Percentiles rank a stretch among this genome's conserved stretches.
phyloP scores from a whole-genome alignment of 2,888 invertebrate genomes.

The Syrphus vitripennis region DNA sequence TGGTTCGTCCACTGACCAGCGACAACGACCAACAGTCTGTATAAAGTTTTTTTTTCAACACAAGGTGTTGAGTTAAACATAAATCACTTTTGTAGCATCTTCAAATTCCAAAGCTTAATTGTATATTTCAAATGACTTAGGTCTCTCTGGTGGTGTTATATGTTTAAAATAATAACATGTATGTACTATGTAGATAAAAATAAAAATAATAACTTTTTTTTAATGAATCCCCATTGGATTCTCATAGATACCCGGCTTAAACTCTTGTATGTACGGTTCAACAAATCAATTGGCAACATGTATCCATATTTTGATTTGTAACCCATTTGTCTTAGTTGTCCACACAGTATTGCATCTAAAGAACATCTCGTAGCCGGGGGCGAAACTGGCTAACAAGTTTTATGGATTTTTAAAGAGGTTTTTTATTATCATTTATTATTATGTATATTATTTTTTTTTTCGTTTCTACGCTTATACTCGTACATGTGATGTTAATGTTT shows the following conservation, averaged over 20 bases:
- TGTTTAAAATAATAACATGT: neutral
- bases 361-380: constrained; percentile 43
- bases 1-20: constrained; percentile 11
- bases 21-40: constrained; percentile 14
- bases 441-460: neutral
- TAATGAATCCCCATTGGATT: constrained; percentile 2
- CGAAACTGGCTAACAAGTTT: constrained; percentile 54
- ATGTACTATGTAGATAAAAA: neutral
- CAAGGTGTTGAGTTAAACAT: constrained; percentile 46
- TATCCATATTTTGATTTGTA: constrained; percentile 62
- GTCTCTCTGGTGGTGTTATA: neutral
- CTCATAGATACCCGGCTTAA: neutral
- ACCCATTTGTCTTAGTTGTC: constrained; percentile 61
- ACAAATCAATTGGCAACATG: constrained; percentile 61
- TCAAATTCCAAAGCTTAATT: constrained; percentile 28
- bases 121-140: constrained; percentile 17
- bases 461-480: no score
- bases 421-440: neutral
- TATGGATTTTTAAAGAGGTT: constrained; percentile 26
- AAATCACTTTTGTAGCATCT: constrained; percentile 51
- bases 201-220: constrained; percentile 7
- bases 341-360: constrained; percentile 57
- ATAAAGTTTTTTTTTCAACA: neutral
- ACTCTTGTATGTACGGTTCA: neutral
- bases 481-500: neutral